A percentile compares a stretch with the other conserved stretches of the same genome.
Conservation (phyloP, 2,113 vertebrate species). For the Ochotona princeps region DNA sequence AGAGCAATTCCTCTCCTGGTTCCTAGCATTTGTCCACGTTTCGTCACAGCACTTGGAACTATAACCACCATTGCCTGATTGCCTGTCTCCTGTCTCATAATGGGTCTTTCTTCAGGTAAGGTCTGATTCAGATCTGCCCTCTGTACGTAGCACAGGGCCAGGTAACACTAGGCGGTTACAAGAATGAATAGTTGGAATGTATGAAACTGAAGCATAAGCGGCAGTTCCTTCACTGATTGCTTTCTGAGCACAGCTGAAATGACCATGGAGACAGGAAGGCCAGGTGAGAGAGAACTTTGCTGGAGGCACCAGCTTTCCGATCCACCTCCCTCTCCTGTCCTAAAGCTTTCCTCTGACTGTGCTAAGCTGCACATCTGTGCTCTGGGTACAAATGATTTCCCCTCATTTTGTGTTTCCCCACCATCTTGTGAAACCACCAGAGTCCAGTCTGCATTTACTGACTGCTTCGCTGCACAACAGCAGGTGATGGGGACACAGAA, state of each 20-base stretch:
- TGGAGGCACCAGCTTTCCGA: background rate
- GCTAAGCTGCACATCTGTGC: background rate
- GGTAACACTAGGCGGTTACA: background rate
- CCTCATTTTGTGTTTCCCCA: background rate
- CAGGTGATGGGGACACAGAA: background rate
- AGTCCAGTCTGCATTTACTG: background rate
- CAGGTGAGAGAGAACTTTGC: background rate
- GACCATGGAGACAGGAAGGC: background rate
- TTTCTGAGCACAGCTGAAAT: background rate
- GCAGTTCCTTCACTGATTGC: background rate
- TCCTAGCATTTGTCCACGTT: background rate
- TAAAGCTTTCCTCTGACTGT: background rate
- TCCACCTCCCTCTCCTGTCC: background rate
- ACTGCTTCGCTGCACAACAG: background rate
- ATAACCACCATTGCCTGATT: background rate
- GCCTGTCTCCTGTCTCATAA: background rate
- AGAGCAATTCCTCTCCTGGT: background rate
- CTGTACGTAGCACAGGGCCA: background rate
- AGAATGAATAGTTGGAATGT: background rate
- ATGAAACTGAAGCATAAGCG: background rate
- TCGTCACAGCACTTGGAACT: background rate
- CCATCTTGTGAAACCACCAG: background rate
- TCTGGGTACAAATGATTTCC: background rate
- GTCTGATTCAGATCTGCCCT: constrained; percentile 13
- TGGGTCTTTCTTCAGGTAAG: background rate